Percentiles rank a stretch among this genome's conserved stretches.
phyloP scores from a whole-genome alignment of 2,797 vertebrate genomes.

The Nyctalus aviator region DNA sequence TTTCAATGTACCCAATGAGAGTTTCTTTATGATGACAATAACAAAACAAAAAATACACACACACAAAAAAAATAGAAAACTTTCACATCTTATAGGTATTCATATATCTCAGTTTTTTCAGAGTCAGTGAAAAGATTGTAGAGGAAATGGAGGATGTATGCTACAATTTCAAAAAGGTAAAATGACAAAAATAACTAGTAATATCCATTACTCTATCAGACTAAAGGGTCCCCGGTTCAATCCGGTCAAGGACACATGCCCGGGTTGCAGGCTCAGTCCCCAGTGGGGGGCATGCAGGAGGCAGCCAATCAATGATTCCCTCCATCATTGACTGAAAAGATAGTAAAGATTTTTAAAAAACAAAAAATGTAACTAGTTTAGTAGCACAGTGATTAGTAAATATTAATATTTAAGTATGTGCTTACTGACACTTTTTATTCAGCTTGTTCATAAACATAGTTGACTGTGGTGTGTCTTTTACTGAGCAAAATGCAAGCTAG shows the following conservation, averaged over 20 bases:
- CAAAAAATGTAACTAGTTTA: background rate
- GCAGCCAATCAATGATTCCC: too few species aligned
- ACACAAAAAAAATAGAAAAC: conserved; percentile 29
- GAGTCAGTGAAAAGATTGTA: conserved; percentile 50
- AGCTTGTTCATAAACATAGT: background rate
- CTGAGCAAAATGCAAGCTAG: background rate
- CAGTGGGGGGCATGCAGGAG: too few species aligned
- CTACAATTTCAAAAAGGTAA: conserved; percentile 51
- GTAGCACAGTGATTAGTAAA: background rate
- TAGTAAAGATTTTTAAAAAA: background rate
- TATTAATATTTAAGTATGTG: background rate
- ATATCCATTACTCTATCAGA: background rate
- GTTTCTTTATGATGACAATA: conserved; percentile 54
- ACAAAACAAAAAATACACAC: background rate
- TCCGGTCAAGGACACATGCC: too few species aligned
- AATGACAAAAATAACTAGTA: conserved; percentile 48
- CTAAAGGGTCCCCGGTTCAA: too few species aligned
- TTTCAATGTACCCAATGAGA: conserved; percentile 45
- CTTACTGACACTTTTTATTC: background rate
- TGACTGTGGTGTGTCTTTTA: background rate
- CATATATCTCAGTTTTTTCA: background rate
- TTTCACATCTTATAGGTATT: conserved; percentile 31
- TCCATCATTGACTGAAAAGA: background rate
- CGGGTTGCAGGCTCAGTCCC: too few species aligned
- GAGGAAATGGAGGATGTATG: background rate